A percentile compares a stretch with the other conserved stretches of the same genome.
These are phyloP conservation scores for Taenaris catops DNA, from an alignment of 2,888 invertebrate genomes.

Conservation along the genomic window DNA sequence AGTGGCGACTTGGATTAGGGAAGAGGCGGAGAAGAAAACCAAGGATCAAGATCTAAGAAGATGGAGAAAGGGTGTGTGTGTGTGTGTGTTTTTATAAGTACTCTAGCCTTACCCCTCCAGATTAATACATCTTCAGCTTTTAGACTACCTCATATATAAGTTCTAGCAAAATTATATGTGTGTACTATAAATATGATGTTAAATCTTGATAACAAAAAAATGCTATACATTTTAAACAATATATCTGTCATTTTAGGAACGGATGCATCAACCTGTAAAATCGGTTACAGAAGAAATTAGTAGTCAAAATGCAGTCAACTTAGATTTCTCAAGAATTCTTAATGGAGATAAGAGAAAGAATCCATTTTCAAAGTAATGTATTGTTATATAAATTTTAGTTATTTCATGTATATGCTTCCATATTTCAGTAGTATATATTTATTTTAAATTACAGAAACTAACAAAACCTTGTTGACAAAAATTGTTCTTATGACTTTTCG, in stretches of 20 bases:
- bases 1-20: too few relatives aligned
- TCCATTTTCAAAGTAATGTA: slow-evolving; percentile 84
- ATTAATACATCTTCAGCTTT: too few relatives aligned
- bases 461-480: too few relatives aligned
- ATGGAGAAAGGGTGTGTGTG: too few relatives aligned
- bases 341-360: slow-evolving; percentile 85
- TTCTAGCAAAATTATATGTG: background rate
- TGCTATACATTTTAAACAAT: background rate
- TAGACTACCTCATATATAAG: too few relatives aligned
- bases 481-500: too few relatives aligned
- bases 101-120: too few relatives aligned
- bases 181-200: background rate
- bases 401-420: background rate
- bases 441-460: background rate
- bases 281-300: slow-evolving; percentile 39
- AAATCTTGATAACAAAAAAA: background rate
- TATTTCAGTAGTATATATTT: background rate
- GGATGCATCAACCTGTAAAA: slow-evolving; percentile 60
- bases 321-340: slow-evolving; percentile 68
- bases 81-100: too few relatives aligned
- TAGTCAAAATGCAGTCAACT: slow-evolving; percentile 39
- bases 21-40: too few relatives aligned
- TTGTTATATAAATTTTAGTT: background rate
- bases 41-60: too few relatives aligned
- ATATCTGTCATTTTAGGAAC: slow-evolving; percentile 42